Conservation (phyloP, 1,140 invertebrate genomes). For the Sipha flava region DNA sequence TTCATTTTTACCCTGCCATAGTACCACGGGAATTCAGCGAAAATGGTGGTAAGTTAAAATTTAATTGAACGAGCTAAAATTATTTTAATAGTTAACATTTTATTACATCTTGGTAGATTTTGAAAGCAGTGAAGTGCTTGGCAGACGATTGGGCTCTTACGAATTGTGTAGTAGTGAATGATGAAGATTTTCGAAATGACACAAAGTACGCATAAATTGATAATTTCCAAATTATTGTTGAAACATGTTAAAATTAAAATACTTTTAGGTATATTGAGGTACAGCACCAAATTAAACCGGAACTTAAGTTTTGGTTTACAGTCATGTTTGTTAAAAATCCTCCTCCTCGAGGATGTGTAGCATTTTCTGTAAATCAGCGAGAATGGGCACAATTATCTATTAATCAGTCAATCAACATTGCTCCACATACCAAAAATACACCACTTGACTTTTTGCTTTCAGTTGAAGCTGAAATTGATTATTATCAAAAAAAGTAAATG, state of each 20-base stretch:
- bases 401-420: slow-evolving; percentile 4
- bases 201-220: not conserved
- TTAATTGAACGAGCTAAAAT: too few species aligned
- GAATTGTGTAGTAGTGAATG: not conserved
- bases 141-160: slow-evolving; percentile 11
- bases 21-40: too few species aligned
- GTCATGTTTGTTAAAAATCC: not conserved
- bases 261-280: slow-evolving; percentile 17
- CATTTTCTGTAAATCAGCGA: slow-evolving; percentile 11
- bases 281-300: not conserved
- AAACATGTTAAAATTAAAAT: not conserved
- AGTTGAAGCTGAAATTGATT: slow-evolving; percentile 6
- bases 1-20: too few species aligned
- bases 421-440: not conserved
- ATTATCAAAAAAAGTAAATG: not conserved
- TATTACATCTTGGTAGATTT: not conserved
- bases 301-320: slow-evolving; percentile 18
- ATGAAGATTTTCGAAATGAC: not conserved
- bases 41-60: not conserved
- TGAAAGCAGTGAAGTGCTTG: not conserved
- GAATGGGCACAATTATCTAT: slow-evolving; percentile 20
- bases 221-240: not conserved
- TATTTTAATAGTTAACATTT: not conserved
- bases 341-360: not conserved
- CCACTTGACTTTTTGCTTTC: not conserved